Base-by-base conservation (phyloP, 2,888 invertebrate species). In the Leptarthrus brevirostris region DNA sequence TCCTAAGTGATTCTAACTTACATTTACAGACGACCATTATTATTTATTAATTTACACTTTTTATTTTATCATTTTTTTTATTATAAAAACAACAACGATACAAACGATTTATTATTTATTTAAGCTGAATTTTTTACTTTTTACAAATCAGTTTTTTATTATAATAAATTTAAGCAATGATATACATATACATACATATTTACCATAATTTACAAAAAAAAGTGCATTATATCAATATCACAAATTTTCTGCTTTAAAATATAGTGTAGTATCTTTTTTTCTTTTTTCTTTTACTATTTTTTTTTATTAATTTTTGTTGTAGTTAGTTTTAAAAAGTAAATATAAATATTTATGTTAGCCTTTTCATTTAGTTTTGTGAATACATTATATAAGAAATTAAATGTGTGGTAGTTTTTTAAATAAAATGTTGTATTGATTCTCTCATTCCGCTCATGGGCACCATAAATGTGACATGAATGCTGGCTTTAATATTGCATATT, bases 11-110 rank as follows among this genome's bases (percentile, higher is more conserved):
- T 36, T 34, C 40, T 71, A 52, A 18, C 36, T 53, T 71, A 54
- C 6, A 26, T 26, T 71, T 71, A 53, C 4, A 30, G 53, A 44
- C 53, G 49, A 52, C 54, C 3, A 47, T 3, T 49, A 16, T 16
- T 16, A 20, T 20, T 18, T 53, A n/a, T 53, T 22, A 20, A 20
- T 53, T 2, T 22, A 30, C 30, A 30, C 4, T 53, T 16, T 58
- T 24, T 26, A 44, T 14, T 66, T 47, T 66, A 16, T 30, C 16
- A 18, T 61, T 16, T 24, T 36, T 47, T 47, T 47, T 66, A 16
- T 66, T 66, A 66, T 66, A 66, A 66, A 47, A 66, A 66, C 66
- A 66, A 66, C 66, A 66, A 49, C 66, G 66, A 26, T 66, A 66
- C 49, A 66, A 66, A 66, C 66, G 26, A 49, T 8, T 66, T 66